Evolutionary conservation across 2,797 vertebrate genomes (phyloP).

Genomic region (Gymnothorax javanicus): DNA sequence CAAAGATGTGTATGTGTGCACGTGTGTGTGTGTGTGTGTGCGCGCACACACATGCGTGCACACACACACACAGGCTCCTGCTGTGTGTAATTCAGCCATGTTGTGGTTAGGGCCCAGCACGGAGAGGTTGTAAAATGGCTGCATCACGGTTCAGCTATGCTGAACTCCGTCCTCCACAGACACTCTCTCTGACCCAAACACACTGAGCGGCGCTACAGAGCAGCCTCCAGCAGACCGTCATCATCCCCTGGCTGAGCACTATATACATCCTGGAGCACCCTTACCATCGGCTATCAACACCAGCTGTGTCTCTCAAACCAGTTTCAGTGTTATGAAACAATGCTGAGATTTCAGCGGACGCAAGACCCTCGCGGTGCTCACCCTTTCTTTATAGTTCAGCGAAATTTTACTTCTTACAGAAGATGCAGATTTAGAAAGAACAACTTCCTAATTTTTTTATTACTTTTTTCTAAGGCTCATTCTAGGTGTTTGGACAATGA

Average conservation of each 20-base stretch:
- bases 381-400: no score
- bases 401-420: no score
- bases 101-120: neutral
- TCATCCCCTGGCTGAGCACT: neutral
- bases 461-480: no score
- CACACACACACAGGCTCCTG: neutral
- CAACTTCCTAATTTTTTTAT: no score
- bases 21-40: no score
- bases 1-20: neutral
- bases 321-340: neutral
- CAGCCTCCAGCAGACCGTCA: neutral
- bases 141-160: neutral
- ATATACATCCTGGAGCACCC: neutral
- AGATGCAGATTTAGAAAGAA: no score
- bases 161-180: neutral
- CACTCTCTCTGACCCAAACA: neutral
- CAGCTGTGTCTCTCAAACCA: neutral
- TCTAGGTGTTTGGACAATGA: no score
- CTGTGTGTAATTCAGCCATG: neutral
- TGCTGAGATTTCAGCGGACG: neutral
- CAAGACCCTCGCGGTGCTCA: no score
- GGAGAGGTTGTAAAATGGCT: neutral
- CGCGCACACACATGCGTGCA: neutral
- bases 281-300: neutral
- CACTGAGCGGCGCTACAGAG: neutral